Evolutionary conservation across 2,113 vertebrate species (phyloP).

Genomic region (Phylloscopus whistleri): DNA sequence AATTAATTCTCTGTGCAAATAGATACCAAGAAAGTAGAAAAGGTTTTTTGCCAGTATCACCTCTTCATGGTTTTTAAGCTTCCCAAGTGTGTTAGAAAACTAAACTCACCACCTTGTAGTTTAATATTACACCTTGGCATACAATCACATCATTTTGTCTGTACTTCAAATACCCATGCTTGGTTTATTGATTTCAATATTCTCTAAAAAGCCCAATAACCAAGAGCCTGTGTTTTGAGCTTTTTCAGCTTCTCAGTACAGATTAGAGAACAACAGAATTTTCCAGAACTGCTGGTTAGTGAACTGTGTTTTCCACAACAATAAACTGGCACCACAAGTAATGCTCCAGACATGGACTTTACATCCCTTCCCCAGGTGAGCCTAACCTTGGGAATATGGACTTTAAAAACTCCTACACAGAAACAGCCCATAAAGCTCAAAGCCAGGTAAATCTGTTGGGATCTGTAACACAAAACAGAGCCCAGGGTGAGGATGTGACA

Average conservation of each 20-base stretch:
- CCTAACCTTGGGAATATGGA: not conserved
- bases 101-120: not conserved
- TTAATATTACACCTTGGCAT: not conserved
- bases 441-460: not conserved
- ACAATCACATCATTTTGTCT: not conserved
- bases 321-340: not conserved
- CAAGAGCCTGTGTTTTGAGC: conserved; percentile 5
- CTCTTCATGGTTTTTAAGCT: not conserved
- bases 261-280: not conserved
- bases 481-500: not conserved
- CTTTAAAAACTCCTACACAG: not conserved
- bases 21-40: not conserved
- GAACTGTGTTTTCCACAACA: not conserved
- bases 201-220: conserved; percentile 51
- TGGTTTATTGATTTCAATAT: conserved; percentile 44
- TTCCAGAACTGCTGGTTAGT: not conserved
- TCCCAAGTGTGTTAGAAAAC: not conserved
- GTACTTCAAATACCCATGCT: conserved; percentile 42
- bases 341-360: not conserved
- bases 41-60: not conserved
- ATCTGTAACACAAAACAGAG: not conserved
- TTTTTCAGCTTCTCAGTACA: not conserved
- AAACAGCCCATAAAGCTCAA: not conserved
- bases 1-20: not conserved
- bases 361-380: not conserved